These are phyloP conservation scores for Cheilosia variabilis DNA, from an alignment of 2,888 invertebrate species.

Conservation along the genomic window DNA sequence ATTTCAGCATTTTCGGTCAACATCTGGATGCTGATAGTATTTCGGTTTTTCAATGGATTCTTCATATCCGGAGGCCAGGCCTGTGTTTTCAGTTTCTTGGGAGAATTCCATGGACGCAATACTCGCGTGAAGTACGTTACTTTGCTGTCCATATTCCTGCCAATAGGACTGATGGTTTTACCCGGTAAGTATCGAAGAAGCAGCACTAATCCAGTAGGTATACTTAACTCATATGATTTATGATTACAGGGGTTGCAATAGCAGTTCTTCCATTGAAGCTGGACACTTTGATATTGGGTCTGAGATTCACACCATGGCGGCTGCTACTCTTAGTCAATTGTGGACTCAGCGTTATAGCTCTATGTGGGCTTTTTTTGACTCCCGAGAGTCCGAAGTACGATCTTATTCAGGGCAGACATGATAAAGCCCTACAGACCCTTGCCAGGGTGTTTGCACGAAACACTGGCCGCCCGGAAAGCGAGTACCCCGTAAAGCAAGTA, in stretches of 20 bases:
- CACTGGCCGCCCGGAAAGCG: constrained; percentile 82
- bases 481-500: constrained; percentile 84
- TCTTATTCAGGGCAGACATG: constrained; percentile 86
- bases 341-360: constrained; percentile 87
- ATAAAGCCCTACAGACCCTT: constrained; percentile 86
- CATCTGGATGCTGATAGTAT: constrained; percentile 85
- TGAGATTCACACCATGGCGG: constrained; percentile 85
- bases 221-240: background rate
- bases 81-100: constrained; percentile 86
- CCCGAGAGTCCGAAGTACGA: constrained; percentile 93
- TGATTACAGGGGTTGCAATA: constrained; percentile 86
- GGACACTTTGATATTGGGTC: constrained; percentile 84
- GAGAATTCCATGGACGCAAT: constrained; percentile 85
- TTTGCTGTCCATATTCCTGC: constrained; percentile 85
- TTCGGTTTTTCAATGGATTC: constrained; percentile 88
- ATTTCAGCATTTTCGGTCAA: constrained; percentile 86
- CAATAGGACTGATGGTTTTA: constrained; percentile 85
- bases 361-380: constrained; percentile 85
- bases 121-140: constrained; percentile 85
- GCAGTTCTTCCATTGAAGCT: constrained; percentile 87
- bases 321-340: constrained; percentile 88
- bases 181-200: constrained; percentile 84
- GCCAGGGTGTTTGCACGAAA: constrained; percentile 86
- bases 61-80: constrained; percentile 84
- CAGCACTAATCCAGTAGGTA: background rate